Evolutionary conservation across 2,797 vertebrate genomes (phyloP).

Genomic region (Tenualosa ilisha): DNA sequence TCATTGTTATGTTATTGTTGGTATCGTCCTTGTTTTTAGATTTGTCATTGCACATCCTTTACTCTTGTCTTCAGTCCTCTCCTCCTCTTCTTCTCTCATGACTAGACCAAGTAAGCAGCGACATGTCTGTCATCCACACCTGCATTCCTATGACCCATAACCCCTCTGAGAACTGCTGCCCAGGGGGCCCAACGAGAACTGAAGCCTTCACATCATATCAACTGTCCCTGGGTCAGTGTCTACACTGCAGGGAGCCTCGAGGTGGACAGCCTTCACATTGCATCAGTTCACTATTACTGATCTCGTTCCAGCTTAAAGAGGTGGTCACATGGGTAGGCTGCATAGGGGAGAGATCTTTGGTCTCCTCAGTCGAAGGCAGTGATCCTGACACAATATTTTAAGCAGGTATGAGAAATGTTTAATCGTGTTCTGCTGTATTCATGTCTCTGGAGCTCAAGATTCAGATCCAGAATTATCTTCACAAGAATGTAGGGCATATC

Average conservation of each 20-base stretch:
- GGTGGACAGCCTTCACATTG: conserved; percentile 11
- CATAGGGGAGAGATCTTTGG: neutral
- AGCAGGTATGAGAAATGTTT: neutral
- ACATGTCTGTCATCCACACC: neutral
- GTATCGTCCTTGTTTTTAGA: too few species aligned
- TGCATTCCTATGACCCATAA: neutral
- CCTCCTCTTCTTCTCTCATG: neutral
- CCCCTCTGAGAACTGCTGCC: neutral
- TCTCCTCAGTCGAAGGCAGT: neutral
- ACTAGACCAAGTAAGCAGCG: neutral
- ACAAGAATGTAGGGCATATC: neutral
- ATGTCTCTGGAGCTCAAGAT: neutral
- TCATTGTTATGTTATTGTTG: neutral
- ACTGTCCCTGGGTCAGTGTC: neutral
- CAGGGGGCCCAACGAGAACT: neutral
- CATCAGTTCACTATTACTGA: neutral
- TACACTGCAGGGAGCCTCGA: neutral
- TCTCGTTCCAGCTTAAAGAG: neutral
- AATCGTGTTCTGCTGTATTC: neutral
- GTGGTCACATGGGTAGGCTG: neutral
- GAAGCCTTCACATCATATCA: neutral
- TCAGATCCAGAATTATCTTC: neutral
- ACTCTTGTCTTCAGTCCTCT: neutral
- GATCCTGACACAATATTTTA: neutral
- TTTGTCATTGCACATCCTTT: neutral